Evolutionary conservation across 2,888 invertebrate genomes (phyloP).

Genomic region (Geophilus truncorum): DNA sequence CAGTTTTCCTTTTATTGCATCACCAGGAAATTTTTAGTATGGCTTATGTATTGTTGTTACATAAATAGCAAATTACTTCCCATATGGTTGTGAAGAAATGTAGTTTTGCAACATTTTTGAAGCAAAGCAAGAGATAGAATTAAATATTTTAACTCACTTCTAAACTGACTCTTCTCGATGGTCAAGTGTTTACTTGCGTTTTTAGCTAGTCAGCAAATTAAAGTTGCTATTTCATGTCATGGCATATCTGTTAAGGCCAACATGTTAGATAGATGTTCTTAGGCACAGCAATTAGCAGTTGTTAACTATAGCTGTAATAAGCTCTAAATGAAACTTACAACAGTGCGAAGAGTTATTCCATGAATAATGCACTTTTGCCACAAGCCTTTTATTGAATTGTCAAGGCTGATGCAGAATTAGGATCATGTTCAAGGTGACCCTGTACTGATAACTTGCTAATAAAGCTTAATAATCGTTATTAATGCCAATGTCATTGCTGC

Average conservation of each 20-base stretch:
- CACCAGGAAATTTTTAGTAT: not conserved
- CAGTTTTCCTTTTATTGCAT: not conserved
- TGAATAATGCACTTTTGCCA: not conserved
- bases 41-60: not conserved
- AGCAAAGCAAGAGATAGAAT: too few relatives aligned
- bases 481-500: constrained; percentile 17
- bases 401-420: not conserved
- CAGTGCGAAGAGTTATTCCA: not conserved
- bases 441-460: not conserved
- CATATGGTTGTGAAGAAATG: not conserved
- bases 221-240: too few relatives aligned
- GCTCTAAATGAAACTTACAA: not conserved
- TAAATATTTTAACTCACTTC: too few relatives aligned
- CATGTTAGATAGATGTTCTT: too few relatives aligned
- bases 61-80: not conserved
- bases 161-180: too few relatives aligned
- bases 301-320: too few relatives aligned
- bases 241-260: too few relatives aligned
- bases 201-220: too few relatives aligned
- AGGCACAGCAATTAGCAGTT: too few relatives aligned
- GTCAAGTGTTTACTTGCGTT: too few relatives aligned
- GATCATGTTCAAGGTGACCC: constrained; percentile 18
- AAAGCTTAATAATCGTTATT: not conserved
- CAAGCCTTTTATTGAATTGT: not conserved
- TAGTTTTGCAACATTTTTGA: not conserved